A percentile compares a stretch with the other conserved stretches of the same genome.
Evolutionary conservation across 2,113 vertebrate species (phyloP).

Genomic region (Sciurus niger): DNA sequence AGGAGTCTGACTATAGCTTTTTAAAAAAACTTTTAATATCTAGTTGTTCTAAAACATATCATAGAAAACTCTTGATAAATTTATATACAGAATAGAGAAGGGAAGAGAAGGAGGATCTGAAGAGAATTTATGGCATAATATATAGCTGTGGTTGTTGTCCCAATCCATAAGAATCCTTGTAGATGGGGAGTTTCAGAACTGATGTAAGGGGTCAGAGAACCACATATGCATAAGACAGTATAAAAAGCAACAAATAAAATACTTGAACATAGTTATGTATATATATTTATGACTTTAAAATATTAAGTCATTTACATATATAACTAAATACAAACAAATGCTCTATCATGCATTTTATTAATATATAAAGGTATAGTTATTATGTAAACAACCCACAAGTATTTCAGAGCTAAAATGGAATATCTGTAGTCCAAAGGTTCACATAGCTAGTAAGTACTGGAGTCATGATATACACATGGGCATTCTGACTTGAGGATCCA

Average conservation of each 20-base stretch:
- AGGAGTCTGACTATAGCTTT: background rate
- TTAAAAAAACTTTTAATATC: background rate
- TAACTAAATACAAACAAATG: background rate
- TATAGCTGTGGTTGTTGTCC: background rate
- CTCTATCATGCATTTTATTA: too few relatives aligned
- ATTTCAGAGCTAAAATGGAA: too few relatives aligned
- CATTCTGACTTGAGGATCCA: too few relatives aligned
- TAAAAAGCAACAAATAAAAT: background rate
- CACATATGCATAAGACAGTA: background rate
- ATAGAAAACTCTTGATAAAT: background rate
- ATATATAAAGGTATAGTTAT: too few relatives aligned
- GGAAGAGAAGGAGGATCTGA: background rate
- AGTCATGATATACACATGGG: too few relatives aligned
- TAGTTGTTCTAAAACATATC: background rate
- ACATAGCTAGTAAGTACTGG: too few relatives aligned
- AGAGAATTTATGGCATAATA: background rate
- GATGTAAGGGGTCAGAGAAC: background rate
- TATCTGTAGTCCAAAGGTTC: too few relatives aligned
- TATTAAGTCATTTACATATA: background rate
- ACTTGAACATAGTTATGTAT: background rate
- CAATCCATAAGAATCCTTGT: background rate
- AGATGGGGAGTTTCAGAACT: background rate
- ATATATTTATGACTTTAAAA: conserved; percentile 2
- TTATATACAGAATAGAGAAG: background rate
- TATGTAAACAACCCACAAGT: too few relatives aligned